phyloP scores from a whole-genome alignment of 2,888 invertebrate genomes.

The Sclerodermus sp. region DNA sequence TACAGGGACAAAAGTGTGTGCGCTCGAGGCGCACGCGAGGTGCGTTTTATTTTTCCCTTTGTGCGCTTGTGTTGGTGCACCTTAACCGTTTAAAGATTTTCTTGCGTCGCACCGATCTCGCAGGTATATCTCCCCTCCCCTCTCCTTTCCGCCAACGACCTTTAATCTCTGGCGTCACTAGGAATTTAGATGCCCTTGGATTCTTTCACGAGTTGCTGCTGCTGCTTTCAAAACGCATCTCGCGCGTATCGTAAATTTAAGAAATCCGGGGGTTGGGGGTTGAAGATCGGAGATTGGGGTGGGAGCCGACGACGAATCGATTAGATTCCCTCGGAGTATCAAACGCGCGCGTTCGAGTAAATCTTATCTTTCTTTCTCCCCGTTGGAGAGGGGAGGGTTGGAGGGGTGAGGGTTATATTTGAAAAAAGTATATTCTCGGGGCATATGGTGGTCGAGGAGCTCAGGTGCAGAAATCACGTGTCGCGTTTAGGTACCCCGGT shows the following conservation, averaged over 20 bases:
- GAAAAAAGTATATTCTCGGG: neutral
- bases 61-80: neutral
- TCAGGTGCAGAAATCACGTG: conserved; percentile 39
- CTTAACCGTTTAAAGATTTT: conserved; percentile 15
- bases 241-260: no score
- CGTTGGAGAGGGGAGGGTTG: neutral
- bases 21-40: conserved; percentile 17
- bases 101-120: neutral
- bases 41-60: neutral
- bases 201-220: conserved; percentile 12
- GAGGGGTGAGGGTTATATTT: no score
- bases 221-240: neutral
- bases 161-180: conserved; percentile 1
- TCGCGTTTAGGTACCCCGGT: conserved; percentile 21
- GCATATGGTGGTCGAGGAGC: conserved; percentile 1
- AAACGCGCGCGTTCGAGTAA: neutral
- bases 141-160: neutral
- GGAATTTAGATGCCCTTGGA: neutral
- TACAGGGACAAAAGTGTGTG: conserved; percentile 10
- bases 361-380: neutral
- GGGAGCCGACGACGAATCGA: no score
- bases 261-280: no score
- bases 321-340: conserved; percentile 3
- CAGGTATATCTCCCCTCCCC: neutral
- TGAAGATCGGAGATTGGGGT: no score